Evolutionary conservation across 2,113 vertebrate genomes (phyloP).

Genomic region (Cygnus atratus): DNA sequence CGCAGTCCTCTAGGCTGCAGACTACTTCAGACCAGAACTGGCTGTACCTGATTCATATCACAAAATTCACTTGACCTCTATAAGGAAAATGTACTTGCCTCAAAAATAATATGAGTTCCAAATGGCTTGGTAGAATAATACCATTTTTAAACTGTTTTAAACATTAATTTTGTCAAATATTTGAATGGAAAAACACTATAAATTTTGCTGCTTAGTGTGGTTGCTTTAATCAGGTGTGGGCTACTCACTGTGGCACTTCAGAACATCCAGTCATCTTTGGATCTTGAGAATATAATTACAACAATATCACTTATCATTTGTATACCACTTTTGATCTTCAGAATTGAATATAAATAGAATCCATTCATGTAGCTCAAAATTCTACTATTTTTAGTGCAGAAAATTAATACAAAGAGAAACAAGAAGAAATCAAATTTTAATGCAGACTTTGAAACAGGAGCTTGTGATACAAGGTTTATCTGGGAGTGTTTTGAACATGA

Average conservation of each 20-base stretch:
- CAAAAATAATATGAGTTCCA: neutral
- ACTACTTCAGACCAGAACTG: neutral
- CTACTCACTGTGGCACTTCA: neutral
- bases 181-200: neutral
- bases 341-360: neutral
- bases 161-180: neutral
- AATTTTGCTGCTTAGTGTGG: neutral
- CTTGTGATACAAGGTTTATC: neutral
- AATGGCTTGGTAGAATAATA: neutral
- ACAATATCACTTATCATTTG: neutral
- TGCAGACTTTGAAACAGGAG: neutral
- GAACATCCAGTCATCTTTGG: neutral
- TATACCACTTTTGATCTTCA: neutral
- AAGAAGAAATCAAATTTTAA: neutral
- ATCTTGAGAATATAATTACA: neutral
- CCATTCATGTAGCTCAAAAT: neutral
- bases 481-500: neutral
- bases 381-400: neutral
- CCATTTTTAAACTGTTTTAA: neutral
- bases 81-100: neutral
- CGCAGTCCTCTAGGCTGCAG: neutral
- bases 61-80: neutral
- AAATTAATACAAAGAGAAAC: neutral
- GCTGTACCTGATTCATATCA: neutral
- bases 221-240: neutral